A percentile compares a stretch with the other conserved stretches of the same genome.
Conservation (phyloP, 2,113 vertebrate genomes). For the Melanostigma gelatinosum region DNA sequence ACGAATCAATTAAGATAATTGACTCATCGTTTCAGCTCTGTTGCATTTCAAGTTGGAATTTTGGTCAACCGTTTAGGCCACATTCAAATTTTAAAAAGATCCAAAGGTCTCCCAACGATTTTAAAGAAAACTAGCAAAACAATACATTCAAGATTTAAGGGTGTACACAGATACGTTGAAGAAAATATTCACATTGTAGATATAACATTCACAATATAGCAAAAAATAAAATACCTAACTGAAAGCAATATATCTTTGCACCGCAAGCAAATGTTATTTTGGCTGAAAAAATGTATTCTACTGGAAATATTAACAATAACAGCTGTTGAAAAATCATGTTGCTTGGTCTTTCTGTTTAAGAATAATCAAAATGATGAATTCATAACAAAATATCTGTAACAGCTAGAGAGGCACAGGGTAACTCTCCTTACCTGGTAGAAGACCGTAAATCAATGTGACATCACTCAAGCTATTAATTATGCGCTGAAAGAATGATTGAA, state of each 20-base stretch:
- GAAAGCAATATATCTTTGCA: background rate
- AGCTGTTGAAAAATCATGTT: background rate
- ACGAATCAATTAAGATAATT: background rate
- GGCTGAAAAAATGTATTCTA: background rate
- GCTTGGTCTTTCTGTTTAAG: background rate
- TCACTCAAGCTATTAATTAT: conserved; percentile 47
- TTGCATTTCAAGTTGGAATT: background rate
- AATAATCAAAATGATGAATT: conserved; percentile 11
- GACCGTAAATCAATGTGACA: conserved; percentile 59
- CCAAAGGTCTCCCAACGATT: background rate
- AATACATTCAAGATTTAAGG: background rate
- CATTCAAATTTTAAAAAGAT: background rate
- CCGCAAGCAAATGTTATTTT: background rate
- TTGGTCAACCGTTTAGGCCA: background rate
- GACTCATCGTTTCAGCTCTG: background rate
- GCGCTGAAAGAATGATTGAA: conserved; percentile 36
- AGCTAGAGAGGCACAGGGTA: background rate
- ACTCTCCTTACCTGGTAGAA: conserved; percentile 26
- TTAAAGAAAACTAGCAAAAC: background rate
- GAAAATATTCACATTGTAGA: background rate
- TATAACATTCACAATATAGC: background rate
- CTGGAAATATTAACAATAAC: background rate
- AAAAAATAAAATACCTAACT: background rate
- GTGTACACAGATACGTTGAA: background rate
- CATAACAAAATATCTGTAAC: background rate